Evolutionary conservation across 2,113 vertebrate species (phyloP), one percentile per base, ranked within the genome.

Genomic region (Rhinoderma darwinii): DNA sequence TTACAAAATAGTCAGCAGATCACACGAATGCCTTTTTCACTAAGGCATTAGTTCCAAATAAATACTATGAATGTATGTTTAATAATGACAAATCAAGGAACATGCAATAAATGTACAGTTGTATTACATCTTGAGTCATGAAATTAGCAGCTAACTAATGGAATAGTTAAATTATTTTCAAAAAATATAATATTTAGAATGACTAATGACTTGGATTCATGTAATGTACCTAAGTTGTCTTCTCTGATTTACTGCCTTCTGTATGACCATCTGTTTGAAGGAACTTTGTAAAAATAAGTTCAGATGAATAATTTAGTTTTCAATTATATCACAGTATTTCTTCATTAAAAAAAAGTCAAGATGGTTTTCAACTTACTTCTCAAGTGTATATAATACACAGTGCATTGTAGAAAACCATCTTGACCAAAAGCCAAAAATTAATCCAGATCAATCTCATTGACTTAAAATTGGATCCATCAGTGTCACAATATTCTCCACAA

Each of bases 161-260:
- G 25, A 70, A 37, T 70, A 37, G 44, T 77, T 47, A 51, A 32
- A 77, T 77, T 59, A 7, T 39, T 56, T 79, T 25, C 15, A 54
- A 50, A 83, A 83, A 39, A 50, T 50, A 7, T 25, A 39, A 37
- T 54, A 54, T 56, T 83, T 83, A 37, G 66, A 83, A 35, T 83
- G 82, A 83, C 66, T 83, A 83, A 83, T 83, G 82, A 51, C 27
- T 83, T 83, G 82, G 82, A 83, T 73, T 15, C 22, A 39, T 73
- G 25, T 73, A 47, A 50, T 73, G 61, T 41, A 66, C 63, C 39
- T 70, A 66, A 70, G 44, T 43, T 50, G 44, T 83, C 63, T 37
- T 73, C 18, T 25, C 63, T 54, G n/a, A 47, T 37, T 39, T 70
- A 41, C 9, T 37, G 82, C 68, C 63, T 72, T 83, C 66, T 73